A percentile compares a stretch with the other conserved stretches of the same genome.
Conservation (phyloP, 2,888 invertebrate species). For the Leptodirus hochenwartii region DNA sequence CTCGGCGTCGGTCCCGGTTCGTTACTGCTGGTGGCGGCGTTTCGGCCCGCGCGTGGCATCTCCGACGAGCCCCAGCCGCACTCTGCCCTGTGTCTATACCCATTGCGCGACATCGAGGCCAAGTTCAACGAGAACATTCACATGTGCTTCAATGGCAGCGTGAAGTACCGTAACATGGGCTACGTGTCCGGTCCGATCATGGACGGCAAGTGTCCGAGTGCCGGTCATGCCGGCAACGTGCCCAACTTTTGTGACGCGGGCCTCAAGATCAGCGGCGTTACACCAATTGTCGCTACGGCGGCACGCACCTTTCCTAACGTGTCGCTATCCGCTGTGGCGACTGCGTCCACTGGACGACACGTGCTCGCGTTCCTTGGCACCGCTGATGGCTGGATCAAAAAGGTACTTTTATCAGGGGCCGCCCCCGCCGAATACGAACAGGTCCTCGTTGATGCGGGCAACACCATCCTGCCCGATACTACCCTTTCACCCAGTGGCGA, state of each 20-base stretch:
- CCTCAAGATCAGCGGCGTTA: slow-evolving; percentile 76
- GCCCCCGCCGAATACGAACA: slow-evolving; percentile 66
- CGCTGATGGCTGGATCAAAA: slow-evolving; percentile 65
- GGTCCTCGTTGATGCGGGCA: slow-evolving; percentile 61
- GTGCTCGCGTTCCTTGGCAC: slow-evolving; percentile 92
- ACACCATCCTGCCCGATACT: slow-evolving; percentile 71
- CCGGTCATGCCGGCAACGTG: slow-evolving; percentile 77
- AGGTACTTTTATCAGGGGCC: slow-evolving; percentile 57
- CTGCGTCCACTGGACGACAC: slow-evolving; percentile 77
- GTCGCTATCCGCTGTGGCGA: slow-evolving; percentile 66
- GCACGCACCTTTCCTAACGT: slow-evolving; percentile 61
- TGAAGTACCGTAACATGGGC: slow-evolving; percentile 80
- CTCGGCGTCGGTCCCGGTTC: slow-evolving; percentile 65
- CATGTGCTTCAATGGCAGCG: slow-evolving; percentile 91
- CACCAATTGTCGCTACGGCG: slow-evolving; percentile 64
- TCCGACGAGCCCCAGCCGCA: slow-evolving; percentile 63
- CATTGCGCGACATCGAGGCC: slow-evolving; percentile 74
- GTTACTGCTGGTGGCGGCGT: slow-evolving; percentile 70
- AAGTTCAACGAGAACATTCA: slow-evolving; percentile 94
- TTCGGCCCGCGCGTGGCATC: slow-evolving; percentile 79
- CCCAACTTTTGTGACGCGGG: slow-evolving; percentile 85
- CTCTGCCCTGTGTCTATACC: slow-evolving; percentile 87
- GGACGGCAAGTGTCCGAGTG: slow-evolving; percentile 78
- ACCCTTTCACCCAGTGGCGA: slow-evolving; percentile 68
- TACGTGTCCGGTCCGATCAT: slow-evolving; percentile 82